Base-by-base conservation (phyloP, 2,797 vertebrate genomes). In the Xyrichtys novacula region DNA sequence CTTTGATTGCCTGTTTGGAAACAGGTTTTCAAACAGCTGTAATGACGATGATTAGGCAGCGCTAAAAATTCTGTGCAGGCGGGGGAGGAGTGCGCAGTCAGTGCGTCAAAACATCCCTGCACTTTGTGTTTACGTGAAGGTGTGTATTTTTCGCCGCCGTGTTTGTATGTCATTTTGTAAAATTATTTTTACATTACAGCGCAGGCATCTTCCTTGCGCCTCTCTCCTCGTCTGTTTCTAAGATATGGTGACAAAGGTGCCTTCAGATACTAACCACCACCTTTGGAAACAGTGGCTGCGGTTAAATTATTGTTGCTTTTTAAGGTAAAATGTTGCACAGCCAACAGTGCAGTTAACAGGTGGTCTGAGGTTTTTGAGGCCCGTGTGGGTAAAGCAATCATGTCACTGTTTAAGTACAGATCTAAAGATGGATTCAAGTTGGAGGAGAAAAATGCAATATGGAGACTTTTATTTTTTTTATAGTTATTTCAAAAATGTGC, bases 1-100 rank as follows among this genome's bases (percentile, higher is more conserved):
- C 92, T 94, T 88, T 94, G 93, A 94, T 93, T 93, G 91, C 93
- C 92, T 95, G 93, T 95, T 95, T 94, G 93, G 92, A 94, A 94
- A 94, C 93, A 94, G 82, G 92, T 92, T 92, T 90, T 89, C 84
- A 82, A 91, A 92, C 89, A 89, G 87, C 88, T 88, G 83, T 93
- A 93, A 94, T 93, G 91, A 92, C 91, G 83, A 93, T 93, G 92
- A 94, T 95, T 94, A 93, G 93, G 84, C 80, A 65, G 68, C 34
- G 78, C 88, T 88, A 89, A 68, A 73, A 77, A 87, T 80, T 84
- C 78, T 66, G 81, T 48, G 71, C 69, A 72, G 81, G 74, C 54
- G 47, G 39, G 61, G 68, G 74, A 54, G 74, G 68, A 54, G 56
- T 25, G 64, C 15, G 8, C 50, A 58, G 59, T 75, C 23, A 44